phyloP scores from a whole-genome alignment of 2,797 vertebrate genomes.

The Phoxinus dragarum region DNA sequence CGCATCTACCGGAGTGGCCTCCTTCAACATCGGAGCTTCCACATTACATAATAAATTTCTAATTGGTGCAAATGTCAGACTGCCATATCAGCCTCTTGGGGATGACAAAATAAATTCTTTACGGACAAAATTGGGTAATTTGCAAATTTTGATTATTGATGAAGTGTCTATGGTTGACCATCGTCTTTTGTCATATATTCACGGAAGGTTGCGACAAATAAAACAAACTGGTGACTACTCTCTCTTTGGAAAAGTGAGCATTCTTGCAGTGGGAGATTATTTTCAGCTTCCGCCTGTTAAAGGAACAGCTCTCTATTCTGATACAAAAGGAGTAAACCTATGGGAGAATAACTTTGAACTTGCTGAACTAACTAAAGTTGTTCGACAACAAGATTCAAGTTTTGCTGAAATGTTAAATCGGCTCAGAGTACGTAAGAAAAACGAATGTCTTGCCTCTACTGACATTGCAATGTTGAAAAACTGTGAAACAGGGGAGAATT shows the following conservation, averaged over 20 bases:
- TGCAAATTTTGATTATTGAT: slow-evolving; percentile 56
- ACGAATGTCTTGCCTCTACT: neutral
- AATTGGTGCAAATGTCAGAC: neutral
- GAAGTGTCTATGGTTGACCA: slow-evolving; percentile 59
- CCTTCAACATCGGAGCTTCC: slow-evolving; percentile 32
- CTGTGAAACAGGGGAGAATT: slow-evolving; percentile 37
- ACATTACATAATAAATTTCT: neutral
- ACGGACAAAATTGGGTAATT: neutral
- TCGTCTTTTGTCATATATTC: slow-evolving; percentile 43
- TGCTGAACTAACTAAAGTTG: slow-evolving; percentile 23
- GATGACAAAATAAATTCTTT: slow-evolving; percentile 53
- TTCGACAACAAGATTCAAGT: slow-evolving; percentile 36
- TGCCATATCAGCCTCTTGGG: slow-evolving; percentile 41
- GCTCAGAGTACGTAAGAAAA: slow-evolving; percentile 3
- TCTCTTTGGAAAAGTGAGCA: neutral
- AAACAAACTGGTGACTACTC: slow-evolving; percentile 43
- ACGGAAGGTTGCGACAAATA: slow-evolving; percentile 41
- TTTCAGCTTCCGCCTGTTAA: neutral
- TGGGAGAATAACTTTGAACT: slow-evolving; percentile 50
- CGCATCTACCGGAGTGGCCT: slow-evolving; percentile 37
- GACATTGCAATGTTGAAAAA: slow-evolving; percentile 25
- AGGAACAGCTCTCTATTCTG: slow-evolving; percentile 14
- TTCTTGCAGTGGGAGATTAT: neutral
- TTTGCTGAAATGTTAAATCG: slow-evolving; percentile 49
- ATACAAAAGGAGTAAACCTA: slow-evolving; percentile 19